Evolutionary conservation across 53 echinoderm and acorn worm genomes (phyloP), one percentile per base, ranked within the genome.

Genomic region (Mesocentrotus franciscanus): DNA sequence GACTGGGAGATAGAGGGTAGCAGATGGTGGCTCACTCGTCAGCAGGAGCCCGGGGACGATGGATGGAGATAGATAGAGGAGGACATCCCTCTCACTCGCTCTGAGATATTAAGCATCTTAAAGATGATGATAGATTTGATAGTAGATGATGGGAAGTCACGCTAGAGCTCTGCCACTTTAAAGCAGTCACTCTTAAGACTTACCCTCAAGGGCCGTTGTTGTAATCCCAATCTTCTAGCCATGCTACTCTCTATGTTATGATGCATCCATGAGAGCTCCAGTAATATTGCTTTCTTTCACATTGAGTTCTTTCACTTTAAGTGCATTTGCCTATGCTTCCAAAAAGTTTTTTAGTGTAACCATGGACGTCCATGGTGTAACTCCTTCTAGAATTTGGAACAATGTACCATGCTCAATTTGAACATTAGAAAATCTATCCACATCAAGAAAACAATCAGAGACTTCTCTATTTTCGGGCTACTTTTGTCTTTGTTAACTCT

Each of bases 101-200:
- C 83, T 10, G 56, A 56, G 85, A 56, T 56, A n/a, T n/a, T n/a
- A n/a, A 85, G 85, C 57, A 85, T 57, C 85, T 57, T 26, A 9
- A 10, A 42, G 57, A 85, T 85, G 57, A 33, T 55, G 85, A 57
- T 85, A 85, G 85, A 85, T 57, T 85, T 85, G 79, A 79, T 34
- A 30, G 79, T 36, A 30, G 79, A 79, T 36, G 36, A 36, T 79
- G 36, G 79, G 79, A 79, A 79, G 79, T 79, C 79, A 79, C 15
- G 34, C 36, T 79, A 4, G 16, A 79, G 34, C 57, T 57, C 26
- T 17, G n/a, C 9, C 24, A 57, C 39, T 57, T 85, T 56, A 8
- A 24, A 26, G n/a, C 8, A 85, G 56, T 56, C 55, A 57, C 57
- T 85, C 36, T 39, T 30, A 32, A 39, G 79, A 8, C 79, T 39